These are phyloP conservation scores for Rhodophaea formosa DNA, from an alignment of 2,888 invertebrate genomes.

Conservation along the genomic window DNA sequence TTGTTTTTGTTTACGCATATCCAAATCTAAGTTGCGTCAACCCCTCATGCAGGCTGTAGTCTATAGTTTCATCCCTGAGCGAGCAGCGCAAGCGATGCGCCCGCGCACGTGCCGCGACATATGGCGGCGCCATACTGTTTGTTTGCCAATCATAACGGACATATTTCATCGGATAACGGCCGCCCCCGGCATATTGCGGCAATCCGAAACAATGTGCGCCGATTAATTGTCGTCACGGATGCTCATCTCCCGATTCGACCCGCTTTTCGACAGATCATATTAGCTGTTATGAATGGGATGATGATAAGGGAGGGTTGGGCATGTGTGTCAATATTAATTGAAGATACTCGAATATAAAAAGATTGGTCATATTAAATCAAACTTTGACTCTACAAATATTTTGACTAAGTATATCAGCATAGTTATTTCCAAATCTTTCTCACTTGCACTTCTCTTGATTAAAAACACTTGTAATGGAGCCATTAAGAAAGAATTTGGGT, in stretches of 20 bases:
- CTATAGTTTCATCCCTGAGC: conserved; percentile 74
- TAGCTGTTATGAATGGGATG: conserved; percentile 26
- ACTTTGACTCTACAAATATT: too few species aligned
- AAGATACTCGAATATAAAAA: too few species aligned
- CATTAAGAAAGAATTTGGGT: too few species aligned
- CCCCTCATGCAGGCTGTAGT: conserved; percentile 27
- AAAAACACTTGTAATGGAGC: too few species aligned
- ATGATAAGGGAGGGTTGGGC: too few species aligned
- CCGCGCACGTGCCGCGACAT: conserved; percentile 78
- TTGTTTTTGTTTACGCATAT: too few species aligned
- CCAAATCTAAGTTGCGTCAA: not conserved
- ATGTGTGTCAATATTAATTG: too few species aligned
- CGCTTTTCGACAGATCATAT: conserved; percentile 49
- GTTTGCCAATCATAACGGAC: conserved; percentile 82
- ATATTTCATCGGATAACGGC: conserved; percentile 81
- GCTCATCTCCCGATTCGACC: conserved; percentile 49
- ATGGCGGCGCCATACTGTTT: conserved; percentile 80
- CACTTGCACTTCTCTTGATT: too few species aligned
- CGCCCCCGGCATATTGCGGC: conserved; percentile 68
- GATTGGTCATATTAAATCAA: too few species aligned
- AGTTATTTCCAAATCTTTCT: too few species aligned
- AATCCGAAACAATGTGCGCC: conserved; percentile 76
- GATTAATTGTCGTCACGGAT: conserved; percentile 64
- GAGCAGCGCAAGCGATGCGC: conserved; percentile 73
- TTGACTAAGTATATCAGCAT: too few species aligned